phyloP scores from a whole-genome alignment of 1,140 invertebrate genomes.

The Planococcus citri region DNA sequence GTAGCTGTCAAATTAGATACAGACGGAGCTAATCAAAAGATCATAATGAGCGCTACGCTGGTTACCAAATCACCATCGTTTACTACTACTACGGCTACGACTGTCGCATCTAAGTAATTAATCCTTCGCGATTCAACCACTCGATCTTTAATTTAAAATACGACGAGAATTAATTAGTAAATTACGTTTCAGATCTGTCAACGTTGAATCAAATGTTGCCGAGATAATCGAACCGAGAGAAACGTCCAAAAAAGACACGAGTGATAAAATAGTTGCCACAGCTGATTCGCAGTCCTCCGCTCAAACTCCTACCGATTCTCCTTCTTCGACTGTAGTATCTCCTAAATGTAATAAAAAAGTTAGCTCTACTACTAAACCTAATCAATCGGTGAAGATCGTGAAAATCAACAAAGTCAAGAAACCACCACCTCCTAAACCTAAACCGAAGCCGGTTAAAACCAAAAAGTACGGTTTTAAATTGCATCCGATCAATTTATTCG shows the following conservation, averaged over 20 bases:
- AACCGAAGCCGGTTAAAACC: background rate
- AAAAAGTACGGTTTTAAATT: conserved; percentile 11
- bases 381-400: conserved; percentile 5
- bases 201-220: background rate
- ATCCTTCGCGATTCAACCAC: background rate
- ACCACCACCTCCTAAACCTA: background rate
- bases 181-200: background rate
- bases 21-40: conserved; percentile 47
- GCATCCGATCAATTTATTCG: no score
- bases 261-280: background rate
- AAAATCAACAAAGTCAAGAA: background rate
- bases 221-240: background rate
- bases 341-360: conserved; percentile 1
- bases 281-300: background rate
- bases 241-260: background rate
- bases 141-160: no score
- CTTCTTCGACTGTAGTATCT: background rate
- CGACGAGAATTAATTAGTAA: no score
- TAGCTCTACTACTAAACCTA: background rate
- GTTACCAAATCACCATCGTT: conserved; percentile 46
- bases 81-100: conserved; percentile 21
- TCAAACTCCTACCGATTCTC: background rate
- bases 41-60: conserved; percentile 51
- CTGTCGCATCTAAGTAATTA: background rate
- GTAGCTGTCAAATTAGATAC: conserved; percentile 52